These are phyloP conservation scores for Drosophila setifemur DNA, from an alignment of 1,140 invertebrate genomes.

Conservation along the genomic window DNA sequence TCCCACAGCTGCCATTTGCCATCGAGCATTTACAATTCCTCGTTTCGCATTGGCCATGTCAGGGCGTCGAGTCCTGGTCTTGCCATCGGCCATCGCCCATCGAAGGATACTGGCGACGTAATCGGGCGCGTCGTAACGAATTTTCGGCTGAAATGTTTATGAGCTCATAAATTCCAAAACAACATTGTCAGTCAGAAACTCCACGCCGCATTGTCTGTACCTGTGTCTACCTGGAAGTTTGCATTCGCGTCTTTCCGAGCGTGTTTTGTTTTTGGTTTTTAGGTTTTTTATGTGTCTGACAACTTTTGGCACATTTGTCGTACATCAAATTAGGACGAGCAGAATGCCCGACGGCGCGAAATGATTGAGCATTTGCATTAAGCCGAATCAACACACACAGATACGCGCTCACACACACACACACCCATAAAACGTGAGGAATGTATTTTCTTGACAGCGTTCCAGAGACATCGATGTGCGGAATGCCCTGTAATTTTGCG, in stretches of 20 bases:
- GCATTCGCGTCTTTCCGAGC: conserved; percentile 19
- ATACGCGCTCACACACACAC: conserved; percentile 4
- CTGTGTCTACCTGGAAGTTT: conserved; percentile 23
- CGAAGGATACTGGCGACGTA: conserved; percentile 19
- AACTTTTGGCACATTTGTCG: conserved; percentile 69
- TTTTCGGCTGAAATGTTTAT: conserved; percentile 68
- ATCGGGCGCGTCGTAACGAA: conserved; percentile 46
- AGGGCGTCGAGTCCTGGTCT: no score
- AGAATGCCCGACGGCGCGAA: conserved; percentile 40
- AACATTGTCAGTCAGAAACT: conserved; percentile 1
- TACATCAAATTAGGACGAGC: conserved; percentile 60
- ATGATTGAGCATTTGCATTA: conserved; percentile 74
- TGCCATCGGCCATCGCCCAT: neutral
- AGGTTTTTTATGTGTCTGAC: conserved; percentile 46
- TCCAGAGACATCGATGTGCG: neutral
- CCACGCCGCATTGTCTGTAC: no score
- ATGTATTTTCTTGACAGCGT: neutral
- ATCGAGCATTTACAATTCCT: conserved; percentile 14
- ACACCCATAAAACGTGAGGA: conserved; percentile 5
- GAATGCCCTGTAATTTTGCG: conserved; percentile 8
- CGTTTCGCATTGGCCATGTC: neutral
- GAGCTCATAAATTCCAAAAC: conserved; percentile 64
- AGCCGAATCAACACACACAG: conserved; percentile 18
- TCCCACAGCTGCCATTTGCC: conserved; percentile 29
- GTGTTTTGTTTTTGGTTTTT: neutral